A percentile compares a stretch with the other conserved stretches of the same genome.
Conservation (phyloP, 1,140 invertebrate species). For the Augochlora pura region DNA sequence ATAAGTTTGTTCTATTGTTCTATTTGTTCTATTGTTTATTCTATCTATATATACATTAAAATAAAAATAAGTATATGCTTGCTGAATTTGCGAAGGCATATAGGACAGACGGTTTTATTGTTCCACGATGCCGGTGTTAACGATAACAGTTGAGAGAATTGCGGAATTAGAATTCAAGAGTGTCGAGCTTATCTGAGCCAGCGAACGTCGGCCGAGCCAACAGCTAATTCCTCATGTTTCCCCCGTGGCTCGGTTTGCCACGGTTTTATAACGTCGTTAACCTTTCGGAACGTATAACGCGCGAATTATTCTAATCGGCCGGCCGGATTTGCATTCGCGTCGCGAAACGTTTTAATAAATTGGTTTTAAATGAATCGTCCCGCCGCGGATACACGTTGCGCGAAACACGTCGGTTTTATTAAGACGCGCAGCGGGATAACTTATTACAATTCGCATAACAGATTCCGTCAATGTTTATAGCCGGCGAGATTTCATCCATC, state of each 20-base stretch:
- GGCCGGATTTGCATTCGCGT: background rate
- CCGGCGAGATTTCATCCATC: constrained; percentile 67
- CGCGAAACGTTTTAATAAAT: constrained; percentile 21
- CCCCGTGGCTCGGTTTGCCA: background rate
- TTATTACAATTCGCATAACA: constrained; percentile 65
- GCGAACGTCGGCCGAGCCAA: background rate
- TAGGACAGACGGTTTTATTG: too few relatives aligned
- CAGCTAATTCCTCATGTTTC: background rate
- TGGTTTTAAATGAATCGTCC: constrained; percentile 41
- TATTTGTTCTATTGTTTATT: too few relatives aligned
- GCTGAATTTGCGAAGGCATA: too few relatives aligned
- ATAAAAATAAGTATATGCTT: too few relatives aligned
- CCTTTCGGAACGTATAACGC: background rate
- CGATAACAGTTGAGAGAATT: too few relatives aligned
- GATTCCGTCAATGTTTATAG: constrained; percentile 69
- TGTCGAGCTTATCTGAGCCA: background rate
- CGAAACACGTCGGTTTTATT: constrained; percentile 49
- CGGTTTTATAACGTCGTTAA: background rate
- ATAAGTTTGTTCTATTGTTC: too few relatives aligned
- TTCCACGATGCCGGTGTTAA: too few relatives aligned
- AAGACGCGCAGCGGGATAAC: constrained; percentile 56
- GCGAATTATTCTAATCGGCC: constrained; percentile 5
- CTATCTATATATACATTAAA: too few relatives aligned
- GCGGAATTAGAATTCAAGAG: too few relatives aligned
- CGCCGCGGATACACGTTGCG: constrained; percentile 5